These are phyloP conservation scores for Lordiphosa mommai DNA, from an alignment of 1,140 invertebrate genomes.

Conservation along the genomic window DNA sequence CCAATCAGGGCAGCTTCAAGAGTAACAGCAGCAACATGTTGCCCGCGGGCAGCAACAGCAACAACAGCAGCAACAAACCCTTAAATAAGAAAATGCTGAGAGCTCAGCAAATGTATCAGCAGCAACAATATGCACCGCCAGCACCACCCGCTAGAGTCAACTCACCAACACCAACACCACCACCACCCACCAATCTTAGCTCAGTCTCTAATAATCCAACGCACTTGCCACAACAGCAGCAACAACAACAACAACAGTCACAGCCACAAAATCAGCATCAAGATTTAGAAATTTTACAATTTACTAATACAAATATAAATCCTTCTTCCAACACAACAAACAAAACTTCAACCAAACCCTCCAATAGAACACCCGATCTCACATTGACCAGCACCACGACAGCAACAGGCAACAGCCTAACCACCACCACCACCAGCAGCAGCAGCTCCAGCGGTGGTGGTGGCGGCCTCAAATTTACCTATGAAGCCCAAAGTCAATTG, in stretches of 20 bases:
- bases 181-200: conserved; percentile 40
- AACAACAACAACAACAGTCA: conserved; percentile 24
- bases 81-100: conserved; percentile 77
- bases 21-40: conserved; percentile 17
- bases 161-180: conserved; percentile 14
- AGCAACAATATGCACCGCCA: conserved; percentile 48
- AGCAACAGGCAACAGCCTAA: conserved; percentile 14
- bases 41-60: conserved; percentile 3
- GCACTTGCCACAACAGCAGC: conserved; percentile 32
- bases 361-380: conserved; percentile 71
- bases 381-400: conserved; percentile 19
- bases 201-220: conserved; percentile 27
- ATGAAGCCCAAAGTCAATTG: conserved; percentile 68
- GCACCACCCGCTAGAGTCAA: conserved; percentile 24
- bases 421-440: conserved; percentile 18
- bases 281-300: conserved; percentile 74
- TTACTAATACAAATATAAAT: conserved; percentile 60
- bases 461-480: conserved; percentile 75
- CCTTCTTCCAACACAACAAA: conserved; percentile 16
- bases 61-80: conserved; percentile 40
- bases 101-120: conserved; percentile 62
- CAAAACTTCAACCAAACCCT: conserved; percentile 21
- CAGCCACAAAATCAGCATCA: conserved; percentile 56
- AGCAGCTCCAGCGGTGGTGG: conserved; percentile 14
- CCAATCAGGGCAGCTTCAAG: conserved; percentile 5